phyloP scores from a whole-genome alignment of 2,113 vertebrate genomes.

The Peromyscus polionotus region DNA sequence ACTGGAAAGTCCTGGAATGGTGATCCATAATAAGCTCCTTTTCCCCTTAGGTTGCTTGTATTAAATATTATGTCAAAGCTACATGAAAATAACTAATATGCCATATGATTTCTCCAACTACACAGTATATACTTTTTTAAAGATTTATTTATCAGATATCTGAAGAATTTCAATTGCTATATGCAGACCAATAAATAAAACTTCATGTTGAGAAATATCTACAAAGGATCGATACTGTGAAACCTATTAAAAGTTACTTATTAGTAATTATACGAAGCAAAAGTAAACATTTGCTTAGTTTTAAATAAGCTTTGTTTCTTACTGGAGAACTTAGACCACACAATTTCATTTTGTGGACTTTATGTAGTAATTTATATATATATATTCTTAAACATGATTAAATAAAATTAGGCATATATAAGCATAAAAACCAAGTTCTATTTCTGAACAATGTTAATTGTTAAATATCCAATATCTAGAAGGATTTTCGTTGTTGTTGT shows the following conservation, averaged over 20 bases:
- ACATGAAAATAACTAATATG: neutral
- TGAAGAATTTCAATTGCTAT: neutral
- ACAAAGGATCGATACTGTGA: neutral
- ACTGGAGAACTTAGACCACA: neutral
- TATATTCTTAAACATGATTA: neutral
- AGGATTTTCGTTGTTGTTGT: neutral
- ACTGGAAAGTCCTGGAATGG: too few species aligned
- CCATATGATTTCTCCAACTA: neutral
- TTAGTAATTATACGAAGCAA: neutral
- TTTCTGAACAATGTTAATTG: neutral
- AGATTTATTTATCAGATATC: neutral
- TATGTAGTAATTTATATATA: neutral
- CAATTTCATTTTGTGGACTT: neutral
- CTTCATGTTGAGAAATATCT: neutral
- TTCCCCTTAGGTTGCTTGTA: neutral
- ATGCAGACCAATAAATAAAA: neutral
- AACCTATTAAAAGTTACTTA: neutral
- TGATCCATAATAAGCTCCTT: neutral
- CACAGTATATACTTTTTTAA: neutral
- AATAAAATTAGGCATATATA: neutral
- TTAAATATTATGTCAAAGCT: neutral
- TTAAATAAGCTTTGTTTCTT: neutral
- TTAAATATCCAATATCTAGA: neutral
- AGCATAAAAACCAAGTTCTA: neutral
- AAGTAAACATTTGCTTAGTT: neutral